phyloP scores from a whole-genome alignment of 1,140 invertebrate species.

The Leptopilina clavipes region DNA sequence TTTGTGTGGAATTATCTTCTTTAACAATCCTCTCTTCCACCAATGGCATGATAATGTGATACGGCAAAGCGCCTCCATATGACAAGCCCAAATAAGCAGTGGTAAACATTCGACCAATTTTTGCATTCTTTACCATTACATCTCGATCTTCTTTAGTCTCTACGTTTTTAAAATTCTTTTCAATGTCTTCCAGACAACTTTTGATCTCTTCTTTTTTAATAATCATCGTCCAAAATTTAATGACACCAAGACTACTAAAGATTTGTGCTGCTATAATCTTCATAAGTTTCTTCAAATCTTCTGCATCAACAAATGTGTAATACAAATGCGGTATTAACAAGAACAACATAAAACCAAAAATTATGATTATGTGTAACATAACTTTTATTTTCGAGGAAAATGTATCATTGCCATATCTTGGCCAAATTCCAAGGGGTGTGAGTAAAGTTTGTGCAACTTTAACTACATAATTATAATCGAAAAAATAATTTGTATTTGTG shows the following conservation, averaged over 20 bases:
- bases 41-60: slow-evolving; percentile 67
- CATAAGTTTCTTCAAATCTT: slow-evolving; percentile 65
- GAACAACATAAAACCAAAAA: slow-evolving; percentile 65
- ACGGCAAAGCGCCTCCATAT: slow-evolving; percentile 67
- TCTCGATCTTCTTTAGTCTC: slow-evolving; percentile 57
- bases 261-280: slow-evolving; percentile 67
- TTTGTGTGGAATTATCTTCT: slow-evolving; percentile 63
- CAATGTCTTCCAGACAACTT: slow-evolving; percentile 61
- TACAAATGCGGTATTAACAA: slow-evolving; percentile 63
- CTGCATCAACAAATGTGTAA: slow-evolving; percentile 64
- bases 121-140: slow-evolving; percentile 64
- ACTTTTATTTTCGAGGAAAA: slow-evolving; percentile 43
- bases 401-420: slow-evolving; percentile 56
- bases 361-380: slow-evolving; percentile 51
- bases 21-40: slow-evolving; percentile 61
- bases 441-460: slow-evolving; percentile 58
- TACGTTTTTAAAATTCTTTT: slow-evolving; percentile 60
- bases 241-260: slow-evolving; percentile 64
- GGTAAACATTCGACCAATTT: slow-evolving; percentile 64
- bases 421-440: slow-evolving; percentile 67
- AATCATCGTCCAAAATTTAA: slow-evolving; percentile 69
- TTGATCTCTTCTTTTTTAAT: slow-evolving; percentile 61
- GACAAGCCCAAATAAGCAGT: slow-evolving; percentile 62
- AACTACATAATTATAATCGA: slow-evolving; percentile 52
- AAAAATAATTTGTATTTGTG: neutral